Evolutionary conservation across 2,888 invertebrate genomes (phyloP), one percentile per base, ranked within the genome.

Genomic region (Plebejus melissa): DNA sequence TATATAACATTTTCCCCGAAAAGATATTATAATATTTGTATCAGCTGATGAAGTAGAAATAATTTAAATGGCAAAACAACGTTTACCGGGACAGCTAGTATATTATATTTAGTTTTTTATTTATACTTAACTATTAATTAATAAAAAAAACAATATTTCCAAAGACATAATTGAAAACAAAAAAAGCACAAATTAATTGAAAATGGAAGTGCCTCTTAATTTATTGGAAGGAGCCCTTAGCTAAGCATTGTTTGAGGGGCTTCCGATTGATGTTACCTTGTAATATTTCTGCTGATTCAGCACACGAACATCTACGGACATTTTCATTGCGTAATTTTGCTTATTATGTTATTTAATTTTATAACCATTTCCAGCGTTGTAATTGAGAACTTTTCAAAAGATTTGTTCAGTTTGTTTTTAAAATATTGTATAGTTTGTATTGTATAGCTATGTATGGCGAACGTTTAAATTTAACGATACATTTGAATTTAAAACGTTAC

Each of bases 181-280:
- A 41, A 46, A 46, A 70, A 70, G 46, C 22, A 70, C n/a, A 41
- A 22, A 46, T 70, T 46, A 41, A 46, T 72, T 72, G 1, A 54
- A 72, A 50, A 28, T 50, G 50, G 4, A 72, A 72, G 46, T 72
- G 50, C 13, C 72, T 72, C 22, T 32, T 50, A 72, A 71, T 72
- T 69, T 60, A 57, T 72, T 32, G 69, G 11, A 32, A 71, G 65
- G 60, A 60, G 58, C 69, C 69, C 81, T 81, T 81, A 41, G 22
- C 6, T 72, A 72, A 72, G 50, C 72, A 72, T 72, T 72, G 72
- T 72, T 79, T 79, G 76, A 69, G 76, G 77, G 79, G 80, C 81
- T 78, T 82, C 79, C 77, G 79, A 82, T 81, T 81, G 78, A 79
- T 78, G 79, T 77, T 81, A 80, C 81, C 81, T 81, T 79, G 77